phyloP scores from a whole-genome alignment of 2,888 invertebrate species.

The Gandaritis pyraliata region DNA sequence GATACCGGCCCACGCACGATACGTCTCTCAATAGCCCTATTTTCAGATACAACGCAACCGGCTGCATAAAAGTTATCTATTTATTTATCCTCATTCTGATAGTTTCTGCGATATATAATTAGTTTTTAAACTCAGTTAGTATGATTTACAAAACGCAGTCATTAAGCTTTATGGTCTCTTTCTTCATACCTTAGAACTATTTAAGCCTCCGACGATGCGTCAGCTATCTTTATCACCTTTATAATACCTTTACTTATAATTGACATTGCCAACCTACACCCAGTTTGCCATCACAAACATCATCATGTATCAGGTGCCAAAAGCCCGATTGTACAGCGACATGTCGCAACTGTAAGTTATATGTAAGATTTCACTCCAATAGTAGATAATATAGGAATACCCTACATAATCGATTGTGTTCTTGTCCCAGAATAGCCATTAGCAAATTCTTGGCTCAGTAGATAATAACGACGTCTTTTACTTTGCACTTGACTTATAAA shows the following conservation, averaged over 20 bases:
- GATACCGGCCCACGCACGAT: conserved; percentile 71
- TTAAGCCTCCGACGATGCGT: too few species aligned
- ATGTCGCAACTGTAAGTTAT: neutral
- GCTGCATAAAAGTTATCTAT: neutral
- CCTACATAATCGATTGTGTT: conserved; percentile 47
- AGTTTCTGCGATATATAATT: too few species aligned
- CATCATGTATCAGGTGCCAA: too few species aligned
- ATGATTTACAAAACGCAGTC: too few species aligned
- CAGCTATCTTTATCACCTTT: too few species aligned
- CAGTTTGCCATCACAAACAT: too few species aligned
- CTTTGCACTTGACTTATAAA: conserved; percentile 46
- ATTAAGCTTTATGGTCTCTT: too few species aligned
- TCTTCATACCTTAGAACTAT: too few species aligned
- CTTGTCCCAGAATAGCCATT: conserved; percentile 47
- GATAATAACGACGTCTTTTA: conserved; percentile 42
- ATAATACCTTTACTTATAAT: too few species aligned
- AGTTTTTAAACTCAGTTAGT: too few species aligned
- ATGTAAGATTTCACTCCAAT: neutral
- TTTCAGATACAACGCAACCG: conserved; percentile 1
- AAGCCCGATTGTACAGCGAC: too few species aligned
- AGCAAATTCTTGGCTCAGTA: conserved; percentile 43
- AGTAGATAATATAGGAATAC: conserved; percentile 25
- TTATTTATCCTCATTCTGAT: neutral
- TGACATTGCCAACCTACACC: too few species aligned
- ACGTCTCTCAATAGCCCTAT: conserved; percentile 34